These are phyloP conservation scores for Chionoecetes opilio DNA, from an alignment of 1,140 invertebrate genomes.

Conservation along the genomic window DNA sequence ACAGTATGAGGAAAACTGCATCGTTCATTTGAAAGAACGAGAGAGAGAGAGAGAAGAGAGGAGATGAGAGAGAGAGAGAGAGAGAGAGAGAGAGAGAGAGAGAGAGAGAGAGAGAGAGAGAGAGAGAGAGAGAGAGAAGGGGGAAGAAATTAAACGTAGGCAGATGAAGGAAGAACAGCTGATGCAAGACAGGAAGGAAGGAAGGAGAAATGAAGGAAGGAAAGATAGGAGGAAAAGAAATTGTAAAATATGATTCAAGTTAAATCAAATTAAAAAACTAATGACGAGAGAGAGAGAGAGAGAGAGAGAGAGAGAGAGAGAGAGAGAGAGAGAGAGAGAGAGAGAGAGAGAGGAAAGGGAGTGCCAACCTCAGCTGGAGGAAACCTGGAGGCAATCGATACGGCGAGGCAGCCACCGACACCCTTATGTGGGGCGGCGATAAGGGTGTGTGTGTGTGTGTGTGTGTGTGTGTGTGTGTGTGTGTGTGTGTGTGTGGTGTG, in stretches of 20 bases:
- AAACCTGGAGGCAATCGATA: too few relatives aligned
- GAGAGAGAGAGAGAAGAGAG: not conserved
- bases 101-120: not conserved
- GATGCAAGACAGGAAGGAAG: not conserved
- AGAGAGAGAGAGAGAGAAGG: not conserved
- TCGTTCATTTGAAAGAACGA: too few relatives aligned
- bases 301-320: slow-evolving; percentile 48
- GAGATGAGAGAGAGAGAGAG: too few relatives aligned
- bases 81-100: not conserved
- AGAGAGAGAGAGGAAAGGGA: not conserved
- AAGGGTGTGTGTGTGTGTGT: too few relatives aligned
- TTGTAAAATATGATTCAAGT: not conserved
- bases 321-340: slow-evolving; percentile 39
- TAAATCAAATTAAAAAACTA: too few relatives aligned
- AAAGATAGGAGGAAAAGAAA: not conserved
- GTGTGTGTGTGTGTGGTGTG: too few relatives aligned
- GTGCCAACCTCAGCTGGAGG: not conserved
- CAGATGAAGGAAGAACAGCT: not conserved
- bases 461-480: too few relatives aligned
- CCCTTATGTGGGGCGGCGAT: too few relatives aligned
- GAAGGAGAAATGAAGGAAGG: not conserved
- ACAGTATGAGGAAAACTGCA: too few relatives aligned
- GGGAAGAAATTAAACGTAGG: not conserved
- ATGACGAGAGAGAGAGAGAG: slow-evolving; percentile 39
- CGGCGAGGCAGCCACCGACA: not conserved